These are phyloP conservation scores for Strongylocentrotus purpuratus DNA, from an alignment of 35 echinoderm and acorn worm genomes.

Conservation along the genomic window DNA sequence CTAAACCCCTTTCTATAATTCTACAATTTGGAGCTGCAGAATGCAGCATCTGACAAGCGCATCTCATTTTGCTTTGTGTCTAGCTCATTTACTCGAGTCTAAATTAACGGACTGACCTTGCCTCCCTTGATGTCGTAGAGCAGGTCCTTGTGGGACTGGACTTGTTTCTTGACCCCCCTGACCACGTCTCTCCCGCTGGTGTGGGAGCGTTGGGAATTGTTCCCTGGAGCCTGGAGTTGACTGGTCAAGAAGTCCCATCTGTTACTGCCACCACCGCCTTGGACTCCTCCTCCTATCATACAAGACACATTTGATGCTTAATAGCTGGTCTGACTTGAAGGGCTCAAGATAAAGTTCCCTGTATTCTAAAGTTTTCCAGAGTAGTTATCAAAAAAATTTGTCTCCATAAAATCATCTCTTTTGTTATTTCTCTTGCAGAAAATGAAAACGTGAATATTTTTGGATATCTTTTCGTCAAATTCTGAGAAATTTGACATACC, in stretches of 20 bases:
- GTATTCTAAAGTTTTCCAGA: not conserved
- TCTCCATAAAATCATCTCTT: too few relatives aligned
- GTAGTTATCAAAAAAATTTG: not conserved
- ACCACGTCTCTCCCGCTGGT: constrained; percentile 55
- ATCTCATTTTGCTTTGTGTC: not conserved
- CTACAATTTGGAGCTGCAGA: not conserved
- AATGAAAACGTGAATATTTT: too few relatives aligned
- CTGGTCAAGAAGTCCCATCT: constrained; percentile 86
- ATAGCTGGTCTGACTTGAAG: not conserved
- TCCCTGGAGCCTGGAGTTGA: constrained; percentile 57
- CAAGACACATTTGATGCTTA: not conserved
- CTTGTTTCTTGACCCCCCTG: constrained; percentile 78
- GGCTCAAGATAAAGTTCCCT: not conserved
- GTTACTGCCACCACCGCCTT: constrained; percentile 31
- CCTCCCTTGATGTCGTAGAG: constrained; percentile 71
- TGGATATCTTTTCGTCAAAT: too few relatives aligned
- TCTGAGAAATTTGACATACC: too few relatives aligned
- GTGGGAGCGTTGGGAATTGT: constrained; percentile 23
- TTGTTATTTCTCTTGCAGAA: too few relatives aligned
- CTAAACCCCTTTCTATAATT: not conserved
- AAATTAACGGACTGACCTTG: not conserved
- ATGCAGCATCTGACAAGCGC: not conserved
- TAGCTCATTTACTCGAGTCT: not conserved
- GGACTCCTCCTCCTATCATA: not conserved
- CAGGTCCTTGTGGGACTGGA: constrained; percentile 81